These are phyloP conservation scores for Bradypus variegatus DNA, from an alignment of 2,797 vertebrate species.

Conservation along the genomic window DNA sequence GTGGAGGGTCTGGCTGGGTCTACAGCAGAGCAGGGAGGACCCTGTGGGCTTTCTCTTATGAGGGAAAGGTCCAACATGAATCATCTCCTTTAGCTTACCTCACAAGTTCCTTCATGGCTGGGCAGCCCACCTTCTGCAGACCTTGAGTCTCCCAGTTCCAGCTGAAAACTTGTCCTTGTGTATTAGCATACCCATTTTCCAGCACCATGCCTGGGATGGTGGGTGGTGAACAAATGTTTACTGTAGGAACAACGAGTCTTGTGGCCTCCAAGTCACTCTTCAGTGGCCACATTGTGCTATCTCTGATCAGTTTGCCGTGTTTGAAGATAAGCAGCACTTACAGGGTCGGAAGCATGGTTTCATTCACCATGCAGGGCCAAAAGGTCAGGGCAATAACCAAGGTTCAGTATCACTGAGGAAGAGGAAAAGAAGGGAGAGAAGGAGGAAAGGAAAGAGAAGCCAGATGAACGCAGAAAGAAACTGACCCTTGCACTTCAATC, in stretches of 20 bases:
- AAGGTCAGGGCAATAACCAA: not conserved
- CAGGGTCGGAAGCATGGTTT: not conserved
- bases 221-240: not conserved
- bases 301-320: not conserved
- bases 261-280: not conserved
- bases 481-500: not conserved
- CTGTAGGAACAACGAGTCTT: not conserved
- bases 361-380: not conserved
- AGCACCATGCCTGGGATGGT: not conserved
- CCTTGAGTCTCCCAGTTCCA: not conserved
- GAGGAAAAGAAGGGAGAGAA: not conserved
- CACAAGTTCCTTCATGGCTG: not conserved
- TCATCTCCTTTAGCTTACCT: not conserved
- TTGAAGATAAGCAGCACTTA: not conserved
- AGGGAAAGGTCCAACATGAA: not conserved
- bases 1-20: not conserved
- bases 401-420: not conserved
- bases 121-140: not conserved
- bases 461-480: not conserved
- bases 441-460: not conserved
- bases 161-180: not conserved
- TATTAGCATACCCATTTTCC: not conserved
- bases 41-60: not conserved
- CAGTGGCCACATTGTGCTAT: not conserved
- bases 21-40: not conserved